Evolutionary conservation across 2,797 vertebrate genomes (phyloP), one percentile per base, ranked within the genome.

Genomic region (Atherinosoma microstoma): DNA sequence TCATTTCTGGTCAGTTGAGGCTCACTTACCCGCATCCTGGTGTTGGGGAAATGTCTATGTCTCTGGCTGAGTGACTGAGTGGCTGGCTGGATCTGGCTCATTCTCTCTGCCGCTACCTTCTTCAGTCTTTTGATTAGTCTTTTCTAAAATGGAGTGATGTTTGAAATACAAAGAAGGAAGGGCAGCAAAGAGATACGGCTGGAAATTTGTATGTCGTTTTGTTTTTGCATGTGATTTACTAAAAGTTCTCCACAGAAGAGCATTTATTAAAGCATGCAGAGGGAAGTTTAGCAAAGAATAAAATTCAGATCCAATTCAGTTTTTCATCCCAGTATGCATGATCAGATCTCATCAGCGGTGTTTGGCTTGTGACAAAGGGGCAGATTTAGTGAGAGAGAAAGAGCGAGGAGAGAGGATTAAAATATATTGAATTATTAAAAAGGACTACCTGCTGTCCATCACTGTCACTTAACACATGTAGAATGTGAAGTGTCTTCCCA

Each of bases 1-100:
- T 98, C 96, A 97, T 98, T 99, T 98, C 98, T 99, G 97, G 97
- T 98, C 98, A 99, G 97, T 98, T 97, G 97, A 98, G 95, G 96
- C 96, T 97, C 97, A 97, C 96, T 98, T 98, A 98, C 95, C 96
- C 97, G 94, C 96, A 95, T 97, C 97, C 95, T 96, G 96, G 97
- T 96, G 96, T 95, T 95, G 94, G 95, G 96, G 90, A 97, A 98
- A 97, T 93, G 96, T 96, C 95, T 95, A 90, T 93, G 95, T 94
- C 94, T 96, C 94, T 94, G 92, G 94, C 92, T 95, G 85, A 64
- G 78, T 87, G 86, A 51, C 79, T 94, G 95, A 94, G 96, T 95
- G 95, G 42, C 82, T 86, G 71, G 57, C 84, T 87, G 85, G 67
- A 85, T 83, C 60, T 84, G 84, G 76, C 87, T 87, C 80, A 86